These are phyloP conservation scores for Tenthredo distinguenda DNA, from an alignment of 2,888 invertebrate species.

Conservation along the genomic window DNA sequence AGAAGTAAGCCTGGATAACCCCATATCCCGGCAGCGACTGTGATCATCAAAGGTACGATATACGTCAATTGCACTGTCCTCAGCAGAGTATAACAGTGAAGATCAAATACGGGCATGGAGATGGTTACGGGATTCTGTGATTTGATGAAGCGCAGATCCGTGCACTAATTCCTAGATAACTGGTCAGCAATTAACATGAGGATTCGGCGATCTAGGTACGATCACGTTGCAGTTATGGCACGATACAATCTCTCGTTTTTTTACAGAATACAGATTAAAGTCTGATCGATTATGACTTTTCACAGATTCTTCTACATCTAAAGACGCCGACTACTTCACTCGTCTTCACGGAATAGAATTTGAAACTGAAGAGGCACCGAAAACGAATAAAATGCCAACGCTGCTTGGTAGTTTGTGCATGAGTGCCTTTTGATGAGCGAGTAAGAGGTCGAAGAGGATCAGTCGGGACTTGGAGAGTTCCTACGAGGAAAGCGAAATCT, in stretches of 20 bases:
- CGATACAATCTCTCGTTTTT: background rate
- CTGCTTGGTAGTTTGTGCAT: background rate
- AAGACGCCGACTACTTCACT: background rate
- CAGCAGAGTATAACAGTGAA: background rate
- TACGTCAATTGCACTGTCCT: conserved; percentile 3
- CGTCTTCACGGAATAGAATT: background rate
- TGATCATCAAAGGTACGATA: background rate
- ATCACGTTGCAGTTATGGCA: background rate
- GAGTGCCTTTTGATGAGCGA: background rate
- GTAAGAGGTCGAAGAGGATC: background rate
- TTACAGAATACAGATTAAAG: background rate
- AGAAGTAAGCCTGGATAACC: background rate
- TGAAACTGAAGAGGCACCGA: background rate
- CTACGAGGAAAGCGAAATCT: conserved; percentile 5
- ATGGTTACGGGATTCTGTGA: background rate
- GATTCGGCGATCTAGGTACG: background rate
- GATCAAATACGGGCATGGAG: background rate
- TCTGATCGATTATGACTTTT: background rate
- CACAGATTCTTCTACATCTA: background rate
- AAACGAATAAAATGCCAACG: background rate
- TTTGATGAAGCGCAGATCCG: background rate
- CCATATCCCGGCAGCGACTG: background rate
- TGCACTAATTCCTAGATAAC: background rate
- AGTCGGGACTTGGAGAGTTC: background rate
- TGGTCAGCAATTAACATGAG: background rate